phyloP scores from a whole-genome alignment of 2,888 invertebrate genomes.

The Dyspetes luteomarginatus region DNA sequence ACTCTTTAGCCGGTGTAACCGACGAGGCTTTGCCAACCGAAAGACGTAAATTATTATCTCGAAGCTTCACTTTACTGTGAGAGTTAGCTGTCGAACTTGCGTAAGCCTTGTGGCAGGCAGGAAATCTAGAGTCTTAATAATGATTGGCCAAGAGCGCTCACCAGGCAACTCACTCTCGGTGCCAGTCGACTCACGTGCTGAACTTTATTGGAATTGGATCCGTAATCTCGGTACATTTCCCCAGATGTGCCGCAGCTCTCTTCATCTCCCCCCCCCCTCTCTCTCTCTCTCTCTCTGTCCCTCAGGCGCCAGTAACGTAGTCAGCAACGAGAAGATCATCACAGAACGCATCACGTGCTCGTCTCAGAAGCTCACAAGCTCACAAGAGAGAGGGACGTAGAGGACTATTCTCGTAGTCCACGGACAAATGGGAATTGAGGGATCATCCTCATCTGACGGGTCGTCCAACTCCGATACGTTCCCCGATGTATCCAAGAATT shows the following conservation, averaged over 20 bases:
- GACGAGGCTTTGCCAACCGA: slow-evolving; percentile 9
- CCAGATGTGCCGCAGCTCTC: slow-evolving; percentile 75
- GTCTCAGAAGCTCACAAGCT: neutral
- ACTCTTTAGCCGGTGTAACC: slow-evolving; percentile 33
- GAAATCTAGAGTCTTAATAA: slow-evolving; percentile 55
- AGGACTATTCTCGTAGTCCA: slow-evolving; percentile 58
- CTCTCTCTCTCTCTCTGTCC: too few species aligned
- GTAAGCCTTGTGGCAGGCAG: slow-evolving; percentile 50
- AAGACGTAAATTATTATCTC: slow-evolving; percentile 59
- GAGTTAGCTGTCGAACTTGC: slow-evolving; percentile 63
- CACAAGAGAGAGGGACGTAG: neutral
- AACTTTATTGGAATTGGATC: slow-evolving; percentile 82
- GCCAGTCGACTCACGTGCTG: slow-evolving; percentile 80
- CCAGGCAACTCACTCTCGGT: slow-evolving; percentile 73
- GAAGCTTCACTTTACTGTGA: slow-evolving; percentile 21
- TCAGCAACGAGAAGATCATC: slow-evolving; percentile 18
- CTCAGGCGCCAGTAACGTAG: neutral
- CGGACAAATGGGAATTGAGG: slow-evolving; percentile 76
- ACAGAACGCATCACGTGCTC: slow-evolving; percentile 12
- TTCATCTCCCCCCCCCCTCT: too few species aligned
- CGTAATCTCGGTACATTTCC: slow-evolving; percentile 81
- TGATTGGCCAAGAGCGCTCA: slow-evolving; percentile 55
- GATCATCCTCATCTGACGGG: slow-evolving; percentile 79
- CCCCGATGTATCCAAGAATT: slow-evolving; percentile 63
- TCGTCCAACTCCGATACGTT: slow-evolving; percentile 73